phyloP scores from a whole-genome alignment of 2,797 vertebrate genomes.

The Pseudopleuronectes americanus region DNA sequence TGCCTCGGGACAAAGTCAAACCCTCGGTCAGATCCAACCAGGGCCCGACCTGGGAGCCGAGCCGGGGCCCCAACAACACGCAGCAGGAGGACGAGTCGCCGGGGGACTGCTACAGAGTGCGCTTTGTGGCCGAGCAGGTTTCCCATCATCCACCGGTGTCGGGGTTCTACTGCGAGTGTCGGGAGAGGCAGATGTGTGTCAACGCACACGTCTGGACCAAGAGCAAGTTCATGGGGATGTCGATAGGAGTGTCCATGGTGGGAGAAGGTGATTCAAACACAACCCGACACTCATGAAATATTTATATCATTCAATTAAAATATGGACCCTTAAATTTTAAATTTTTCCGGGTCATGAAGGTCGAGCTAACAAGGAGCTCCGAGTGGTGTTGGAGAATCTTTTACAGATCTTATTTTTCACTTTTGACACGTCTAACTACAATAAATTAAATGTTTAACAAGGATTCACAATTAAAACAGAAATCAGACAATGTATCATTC shows the following conservation, averaged over 20 bases:
- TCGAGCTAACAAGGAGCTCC: too few species aligned
- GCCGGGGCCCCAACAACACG: constrained; percentile 59
- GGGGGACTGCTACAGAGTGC: constrained; percentile 82
- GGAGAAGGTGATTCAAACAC: constrained; percentile 86
- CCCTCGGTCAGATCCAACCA: constrained; percentile 76
- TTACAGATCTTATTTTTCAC: too few species aligned
- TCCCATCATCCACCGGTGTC: constrained; percentile 95
- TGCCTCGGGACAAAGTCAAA: constrained; percentile 89
- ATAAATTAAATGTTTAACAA: too few species aligned
- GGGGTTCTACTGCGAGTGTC: constrained; percentile 95
- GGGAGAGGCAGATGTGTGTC: constrained; percentile 90
- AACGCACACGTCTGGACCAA: constrained; percentile 94
- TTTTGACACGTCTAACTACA: too few species aligned
- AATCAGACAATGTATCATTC: too few species aligned
- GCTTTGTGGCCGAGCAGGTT: constrained; percentile 94
- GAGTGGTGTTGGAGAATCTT: too few species aligned
- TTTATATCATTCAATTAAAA: too few species aligned
- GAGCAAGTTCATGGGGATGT: constrained; percentile 99
- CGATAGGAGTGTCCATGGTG: constrained; percentile 95
- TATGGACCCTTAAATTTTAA: too few species aligned
- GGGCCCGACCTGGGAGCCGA: constrained; percentile 51
- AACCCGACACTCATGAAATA: neutral
- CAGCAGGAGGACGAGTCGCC: constrained; percentile 59
- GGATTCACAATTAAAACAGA: too few species aligned
- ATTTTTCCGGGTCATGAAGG: too few species aligned